Percentiles rank a stretch among this genome's conserved stretches.
These are phyloP conservation scores for Heliangelus exortis DNA, from an alignment of 2,797 vertebrate species.

Conservation along the genomic window DNA sequence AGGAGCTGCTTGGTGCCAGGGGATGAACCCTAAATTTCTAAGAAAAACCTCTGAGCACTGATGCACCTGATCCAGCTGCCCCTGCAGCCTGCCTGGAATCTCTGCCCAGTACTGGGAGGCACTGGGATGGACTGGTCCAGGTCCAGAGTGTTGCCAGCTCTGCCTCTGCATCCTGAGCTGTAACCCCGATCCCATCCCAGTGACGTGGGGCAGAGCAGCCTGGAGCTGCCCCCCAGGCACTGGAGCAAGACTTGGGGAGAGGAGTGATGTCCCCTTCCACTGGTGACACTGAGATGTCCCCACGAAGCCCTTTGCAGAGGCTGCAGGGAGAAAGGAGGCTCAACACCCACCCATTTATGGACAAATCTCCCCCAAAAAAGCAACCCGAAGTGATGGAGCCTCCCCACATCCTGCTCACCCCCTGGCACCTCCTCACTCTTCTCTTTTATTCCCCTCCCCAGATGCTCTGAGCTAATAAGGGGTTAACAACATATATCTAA, in stretches of 20 bases:
- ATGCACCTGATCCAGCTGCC: not conserved
- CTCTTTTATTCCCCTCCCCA: not conserved
- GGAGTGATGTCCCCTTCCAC: not conserved
- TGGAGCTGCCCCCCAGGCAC: not conserved
- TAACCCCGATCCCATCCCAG: fast-evolving
- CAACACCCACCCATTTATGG: not conserved
- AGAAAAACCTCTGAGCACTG: fast-evolving
- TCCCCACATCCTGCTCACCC: fast-evolving
- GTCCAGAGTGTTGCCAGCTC: not conserved
- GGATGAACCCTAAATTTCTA: not conserved
- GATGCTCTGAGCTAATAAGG: not conserved
- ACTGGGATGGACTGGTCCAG: not conserved
- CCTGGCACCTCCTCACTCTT: not conserved
- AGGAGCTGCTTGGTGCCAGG: fast-evolving
- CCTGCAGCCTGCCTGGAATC: not conserved
- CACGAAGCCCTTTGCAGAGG: not conserved
- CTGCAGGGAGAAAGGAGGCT: not conserved
- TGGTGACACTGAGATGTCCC: not conserved
- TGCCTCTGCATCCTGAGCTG: not conserved
- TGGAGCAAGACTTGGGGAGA: not conserved
- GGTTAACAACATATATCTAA: not conserved
- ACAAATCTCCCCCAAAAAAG: not conserved
- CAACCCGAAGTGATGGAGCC: fast-evolving
- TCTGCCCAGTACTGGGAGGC: not conserved
- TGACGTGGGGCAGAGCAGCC: fast-evolving